Conservation (phyloP, 2,113 vertebrate genomes). For the Plotosus lineatus region DNA sequence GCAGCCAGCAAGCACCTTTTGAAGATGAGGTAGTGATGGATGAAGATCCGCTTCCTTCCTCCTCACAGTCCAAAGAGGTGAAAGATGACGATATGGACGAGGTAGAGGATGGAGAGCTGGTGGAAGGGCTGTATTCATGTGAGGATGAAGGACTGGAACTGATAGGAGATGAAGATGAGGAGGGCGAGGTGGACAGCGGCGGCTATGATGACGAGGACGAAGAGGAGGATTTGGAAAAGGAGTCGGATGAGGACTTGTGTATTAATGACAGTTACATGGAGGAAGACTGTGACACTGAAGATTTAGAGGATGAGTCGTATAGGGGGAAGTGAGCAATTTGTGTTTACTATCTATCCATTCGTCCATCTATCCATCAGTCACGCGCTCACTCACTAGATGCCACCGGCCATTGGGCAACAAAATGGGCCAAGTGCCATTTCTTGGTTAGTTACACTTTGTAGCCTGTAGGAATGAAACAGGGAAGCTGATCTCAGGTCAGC, state of each 20-base stretch:
- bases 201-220: conserved; percentile 41
- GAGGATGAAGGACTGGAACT: conserved; percentile 52
- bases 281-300: conserved; percentile 58
- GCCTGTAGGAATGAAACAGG: conserved; percentile 32
- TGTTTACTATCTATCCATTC: neutral
- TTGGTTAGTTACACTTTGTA: conserved; percentile 1
- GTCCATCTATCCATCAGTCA: conserved; percentile 15
- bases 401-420: neutral
- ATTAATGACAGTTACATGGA: conserved; percentile 56
- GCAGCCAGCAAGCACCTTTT: neutral
- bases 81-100: conserved; percentile 60
- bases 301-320: conserved; percentile 60
- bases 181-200: conserved; percentile 44
- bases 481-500: conserved; percentile 32
- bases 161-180: conserved; percentile 51
- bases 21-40: conserved; percentile 38
- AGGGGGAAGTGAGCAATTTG: conserved; percentile 60
- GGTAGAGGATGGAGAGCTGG: conserved; percentile 42
- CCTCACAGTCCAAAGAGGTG: conserved; percentile 44
- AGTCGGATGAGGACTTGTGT: conserved; percentile 46
- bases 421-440: neutral
- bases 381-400: neutral
- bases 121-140: conserved; percentile 41
- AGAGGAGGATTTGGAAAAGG: conserved; percentile 20
- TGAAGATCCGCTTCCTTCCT: neutral